These are phyloP conservation scores for Meghimatium bilineatum DNA, from an alignment of 2,888 invertebrate genomes.

Conservation along the genomic window DNA sequence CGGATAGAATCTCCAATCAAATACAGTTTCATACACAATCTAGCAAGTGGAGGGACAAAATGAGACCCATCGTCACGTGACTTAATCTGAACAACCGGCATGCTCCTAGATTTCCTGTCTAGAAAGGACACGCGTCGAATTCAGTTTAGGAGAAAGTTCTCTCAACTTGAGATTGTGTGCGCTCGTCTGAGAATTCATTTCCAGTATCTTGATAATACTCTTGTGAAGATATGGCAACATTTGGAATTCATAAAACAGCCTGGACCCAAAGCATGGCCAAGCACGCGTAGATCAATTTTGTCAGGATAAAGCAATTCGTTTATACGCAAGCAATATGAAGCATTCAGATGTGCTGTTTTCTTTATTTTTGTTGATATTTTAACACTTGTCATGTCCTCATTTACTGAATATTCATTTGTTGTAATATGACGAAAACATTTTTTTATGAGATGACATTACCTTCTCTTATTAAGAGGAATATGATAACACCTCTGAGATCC, in stretches of 20 bases:
- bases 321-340: neutral
- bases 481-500: no score
- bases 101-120: neutral
- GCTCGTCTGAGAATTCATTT: slow-evolving; percentile 17
- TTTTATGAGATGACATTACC: no score
- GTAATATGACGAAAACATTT: no score
- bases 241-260: neutral
- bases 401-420: no score
- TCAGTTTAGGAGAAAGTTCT: neutral
- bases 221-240: neutral
- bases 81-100: neutral
- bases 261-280: neutral
- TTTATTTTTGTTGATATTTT: no score
- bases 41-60: neutral
- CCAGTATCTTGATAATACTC: neutral
- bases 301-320: neutral
- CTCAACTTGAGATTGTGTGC: neutral
- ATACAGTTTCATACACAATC: neutral
- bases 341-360: neutral
- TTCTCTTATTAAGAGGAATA: no score
- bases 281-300: neutral
- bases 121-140: neutral
- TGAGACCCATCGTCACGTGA: neutral
- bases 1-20: neutral
- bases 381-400: no score